phyloP scores from a whole-genome alignment of 2,797 vertebrate species.

The Leptoclinus maculatus region DNA sequence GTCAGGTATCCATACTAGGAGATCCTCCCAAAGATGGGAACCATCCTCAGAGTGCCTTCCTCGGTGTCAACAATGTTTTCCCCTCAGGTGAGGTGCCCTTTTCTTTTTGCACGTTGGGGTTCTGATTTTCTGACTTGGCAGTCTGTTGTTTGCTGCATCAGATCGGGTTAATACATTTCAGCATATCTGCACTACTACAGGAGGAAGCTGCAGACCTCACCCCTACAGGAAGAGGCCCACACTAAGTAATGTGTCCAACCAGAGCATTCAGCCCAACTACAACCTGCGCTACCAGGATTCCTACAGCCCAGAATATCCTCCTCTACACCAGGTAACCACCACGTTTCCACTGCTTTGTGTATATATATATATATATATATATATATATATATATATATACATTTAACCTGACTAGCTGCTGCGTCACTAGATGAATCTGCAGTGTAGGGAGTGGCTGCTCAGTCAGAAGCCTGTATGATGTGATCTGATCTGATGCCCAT shows the following conservation, averaged over 20 bases:
- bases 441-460: background rate
- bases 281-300: slow-evolving; percentile 85
- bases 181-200: slow-evolving; percentile 52
- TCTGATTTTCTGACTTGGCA: background rate
- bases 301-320: slow-evolving; percentile 84
- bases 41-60: slow-evolving; percentile 85
- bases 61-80: slow-evolving; percentile 83
- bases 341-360: background rate
- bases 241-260: slow-evolving; percentile 82
- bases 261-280: slow-evolving; percentile 76
- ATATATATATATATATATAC: background rate
- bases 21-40: slow-evolving; percentile 89
- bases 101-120: background rate
- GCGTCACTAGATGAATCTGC: background rate
- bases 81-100: slow-evolving; percentile 74
- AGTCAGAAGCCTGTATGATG: slow-evolving; percentile 1
- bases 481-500: slow-evolving; percentile 36
- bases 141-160: background rate
- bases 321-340: slow-evolving; percentile 75
- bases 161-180: background rate
- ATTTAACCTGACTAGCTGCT: background rate
- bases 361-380: background rate
- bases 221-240: slow-evolving; percentile 85
- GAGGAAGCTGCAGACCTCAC: slow-evolving; percentile 80
- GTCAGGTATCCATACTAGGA: slow-evolving; percentile 88